Base-by-base conservation (phyloP, 2,888 invertebrate genomes). In the Sphinx pinastri region DNA sequence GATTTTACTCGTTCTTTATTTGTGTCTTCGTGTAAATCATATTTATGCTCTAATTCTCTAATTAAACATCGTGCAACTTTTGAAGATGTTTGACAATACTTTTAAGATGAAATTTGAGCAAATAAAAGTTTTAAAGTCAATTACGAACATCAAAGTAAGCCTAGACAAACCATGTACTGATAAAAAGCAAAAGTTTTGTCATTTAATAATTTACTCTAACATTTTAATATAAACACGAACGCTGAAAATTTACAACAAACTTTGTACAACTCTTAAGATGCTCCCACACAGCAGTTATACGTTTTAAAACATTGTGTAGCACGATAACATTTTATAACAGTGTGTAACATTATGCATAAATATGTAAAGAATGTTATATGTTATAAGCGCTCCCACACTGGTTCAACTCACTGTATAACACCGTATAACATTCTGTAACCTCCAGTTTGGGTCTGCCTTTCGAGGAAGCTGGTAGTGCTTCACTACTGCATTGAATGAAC, bases 131-230 rank as follows among this genome's bases (percentile, higher is more conserved):
- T 63, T 67, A 77, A 82, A 81, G 74, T 78, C 76, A 80, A 79
- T 83, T 79, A 77, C 71, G 77, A 79, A 77, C 74, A 76, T 71
- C 68, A 74, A 76, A 78, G 76, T 74, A 72, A 75, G 77, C 74
- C 75, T 78, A 80, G 77, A 77, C 72, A 68, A 76, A 75, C 74
- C 72, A 77, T 63, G 75, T 55, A 67, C 31, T 70, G 49, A 63
- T 58, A 59, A 45, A 67, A 59, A 52, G 25, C 16, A 51, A 68
- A 70, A 70, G 70, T 70, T 70, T 70, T 31, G 67, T 58, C 58
- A 58, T 47, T 51, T 67, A 13, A 66, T 63, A 59, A 59, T 67
- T 67, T 54, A 59, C 19, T 38, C 51, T 54, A 49, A 51, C 55
- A 58, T 58, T 68, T 59, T 59, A 67, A 45, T 19, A 51, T 68